phyloP scores from a whole-genome alignment of 35 echinoderm and acorn worm genomes.

The Diadema setosum region DNA sequence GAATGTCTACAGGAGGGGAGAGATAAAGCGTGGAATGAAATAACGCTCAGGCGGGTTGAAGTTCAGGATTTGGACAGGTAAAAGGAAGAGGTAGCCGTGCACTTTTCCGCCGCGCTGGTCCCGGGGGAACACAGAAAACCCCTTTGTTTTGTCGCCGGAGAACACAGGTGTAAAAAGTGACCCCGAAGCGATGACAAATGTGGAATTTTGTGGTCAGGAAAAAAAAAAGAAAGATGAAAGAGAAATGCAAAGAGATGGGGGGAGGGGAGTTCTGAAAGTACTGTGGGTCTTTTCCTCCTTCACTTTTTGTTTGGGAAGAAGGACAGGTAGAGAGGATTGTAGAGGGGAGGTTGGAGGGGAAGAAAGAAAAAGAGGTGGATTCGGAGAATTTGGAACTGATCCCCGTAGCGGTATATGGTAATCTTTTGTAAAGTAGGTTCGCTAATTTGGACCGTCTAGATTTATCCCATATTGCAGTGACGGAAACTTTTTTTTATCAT shows the following conservation, averaged over 20 bases:
- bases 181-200: neutral
- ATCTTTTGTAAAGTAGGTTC: neutral
- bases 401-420: neutral
- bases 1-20: too few species aligned
- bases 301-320: too few species aligned
- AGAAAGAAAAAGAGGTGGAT: neutral
- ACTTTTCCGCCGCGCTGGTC: neutral
- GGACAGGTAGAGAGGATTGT: too few species aligned
- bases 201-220: neutral
- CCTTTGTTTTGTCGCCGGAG: neutral
- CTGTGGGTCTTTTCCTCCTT: too few species aligned
- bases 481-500: too few species aligned
- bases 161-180: neutral
- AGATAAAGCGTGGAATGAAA: too few species aligned
- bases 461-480: too few species aligned
- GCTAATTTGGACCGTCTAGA: neutral
- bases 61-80: too few species aligned
- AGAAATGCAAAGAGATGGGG: neutral
- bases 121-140: neutral
- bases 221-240: neutral
- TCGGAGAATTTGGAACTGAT: neutral
- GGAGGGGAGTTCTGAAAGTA: too few species aligned
- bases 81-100: neutral
- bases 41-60: too few species aligned
- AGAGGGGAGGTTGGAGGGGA: too few species aligned